phyloP scores from a whole-genome alignment of 2,888 invertebrate genomes.

The Drosophila mercatorum region DNA sequence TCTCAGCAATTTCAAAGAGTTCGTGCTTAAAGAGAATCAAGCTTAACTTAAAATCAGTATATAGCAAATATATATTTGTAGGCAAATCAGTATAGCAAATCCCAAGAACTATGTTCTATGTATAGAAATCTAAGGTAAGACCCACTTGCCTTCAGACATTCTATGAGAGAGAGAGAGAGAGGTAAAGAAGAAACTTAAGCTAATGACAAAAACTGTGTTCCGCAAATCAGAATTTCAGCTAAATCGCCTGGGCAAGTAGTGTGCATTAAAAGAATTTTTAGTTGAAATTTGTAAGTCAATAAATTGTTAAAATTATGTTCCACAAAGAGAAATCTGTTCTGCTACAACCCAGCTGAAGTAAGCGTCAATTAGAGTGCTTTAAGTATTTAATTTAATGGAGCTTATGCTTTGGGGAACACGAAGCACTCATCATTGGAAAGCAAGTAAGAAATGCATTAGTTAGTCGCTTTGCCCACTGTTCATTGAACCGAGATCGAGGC shows the following conservation, averaged over 20 bases:
- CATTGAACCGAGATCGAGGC: constrained; percentile 15
- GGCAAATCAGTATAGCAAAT: no score
- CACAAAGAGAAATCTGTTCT: not conserved
- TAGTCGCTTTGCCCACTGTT: constrained; percentile 25
- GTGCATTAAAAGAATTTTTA: not conserved
- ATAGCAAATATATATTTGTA: no score
- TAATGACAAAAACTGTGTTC: not conserved
- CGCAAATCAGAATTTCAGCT: not conserved
- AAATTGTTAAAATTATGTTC: not conserved
- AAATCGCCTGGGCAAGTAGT: not conserved
- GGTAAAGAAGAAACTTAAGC: not conserved
- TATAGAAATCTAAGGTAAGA: not conserved
- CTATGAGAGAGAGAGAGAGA: no score
- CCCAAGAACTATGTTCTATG: no score
- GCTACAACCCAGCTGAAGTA: no score
- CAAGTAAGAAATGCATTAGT: constrained; percentile 19
- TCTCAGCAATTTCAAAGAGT: not conserved
- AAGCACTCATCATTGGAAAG: not conserved
- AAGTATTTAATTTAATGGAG: not conserved
- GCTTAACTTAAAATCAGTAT: not conserved
- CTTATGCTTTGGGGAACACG: constrained; percentile 6
- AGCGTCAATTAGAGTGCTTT: not conserved
- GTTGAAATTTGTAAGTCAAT: no score
- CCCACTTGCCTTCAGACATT: no score
- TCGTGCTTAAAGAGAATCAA: not conserved